phyloP scores from a whole-genome alignment of 1,140 invertebrate species.

The Leptinotarsa undecemlineata region DNA sequence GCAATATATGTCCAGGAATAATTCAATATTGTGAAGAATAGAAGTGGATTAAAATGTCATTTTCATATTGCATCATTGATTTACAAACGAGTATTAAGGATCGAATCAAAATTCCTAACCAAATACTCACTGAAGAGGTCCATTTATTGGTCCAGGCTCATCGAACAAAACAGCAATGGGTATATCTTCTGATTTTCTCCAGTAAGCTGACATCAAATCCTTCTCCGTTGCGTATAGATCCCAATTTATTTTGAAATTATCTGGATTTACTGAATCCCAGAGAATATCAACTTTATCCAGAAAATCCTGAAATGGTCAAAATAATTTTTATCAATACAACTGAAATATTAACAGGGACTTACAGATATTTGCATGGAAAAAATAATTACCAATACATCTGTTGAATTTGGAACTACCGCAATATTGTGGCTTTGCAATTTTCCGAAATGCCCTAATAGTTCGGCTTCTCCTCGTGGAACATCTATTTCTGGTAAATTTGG shows the following conservation, averaged over 20 bases:
- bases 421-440: conserved; percentile 66
- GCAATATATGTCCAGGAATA: too few species aligned
- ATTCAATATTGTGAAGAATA: too few species aligned
- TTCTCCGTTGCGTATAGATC: conserved; percentile 67
- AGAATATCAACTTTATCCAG: conserved; percentile 65
- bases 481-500: conserved; percentile 72
- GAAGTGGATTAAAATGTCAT: too few species aligned
- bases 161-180: conserved; percentile 72
- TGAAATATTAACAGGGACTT: neutral
- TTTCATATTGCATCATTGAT: too few species aligned
- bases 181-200: conserved; percentile 66
- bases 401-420: conserved; percentile 69
- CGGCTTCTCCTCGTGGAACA: conserved; percentile 61
- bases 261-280: conserved; percentile 56
- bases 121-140: conserved; percentile 59
- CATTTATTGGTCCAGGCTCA: conserved; percentile 59
- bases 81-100: too few species aligned
- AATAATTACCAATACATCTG: conserved; percentile 64
- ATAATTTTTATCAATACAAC: too few species aligned
- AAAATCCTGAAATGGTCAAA: conserved; percentile 61
- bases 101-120: neutral
- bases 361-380: neutral
- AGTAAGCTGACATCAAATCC: conserved; percentile 71
- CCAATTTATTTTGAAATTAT: conserved; percentile 64
- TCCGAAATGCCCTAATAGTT: conserved; percentile 66